phyloP scores from a whole-genome alignment of 2,888 invertebrate genomes.

The Andrena flavipes region DNA sequence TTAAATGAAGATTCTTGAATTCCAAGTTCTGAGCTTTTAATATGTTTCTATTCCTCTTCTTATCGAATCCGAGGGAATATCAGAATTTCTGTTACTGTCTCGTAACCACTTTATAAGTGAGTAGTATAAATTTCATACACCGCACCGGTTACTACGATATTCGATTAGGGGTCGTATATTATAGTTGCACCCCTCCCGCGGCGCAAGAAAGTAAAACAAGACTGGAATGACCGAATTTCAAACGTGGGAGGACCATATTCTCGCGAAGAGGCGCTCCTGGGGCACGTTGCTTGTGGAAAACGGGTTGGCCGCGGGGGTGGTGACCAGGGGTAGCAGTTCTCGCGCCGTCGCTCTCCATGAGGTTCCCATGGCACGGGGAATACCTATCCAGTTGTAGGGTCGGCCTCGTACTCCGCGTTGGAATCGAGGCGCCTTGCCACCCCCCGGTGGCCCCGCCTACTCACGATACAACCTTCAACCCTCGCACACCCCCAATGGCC shows the following conservation, averaged over 20 bases:
- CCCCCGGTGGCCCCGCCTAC: constrained; percentile 78
- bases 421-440: constrained; percentile 74
- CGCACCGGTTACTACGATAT: not conserved
- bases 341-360: constrained; percentile 77
- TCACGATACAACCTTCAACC: constrained; percentile 76
- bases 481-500: constrained; percentile 63
- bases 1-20: too few relatives aligned
- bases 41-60: too few relatives aligned
- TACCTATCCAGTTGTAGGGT: constrained; percentile 78
- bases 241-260: constrained; percentile 54
- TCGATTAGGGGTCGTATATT: not conserved
- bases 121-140: not conserved
- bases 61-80: too few relatives aligned
- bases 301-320: constrained; percentile 46
- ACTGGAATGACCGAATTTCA: constrained; percentile 48
- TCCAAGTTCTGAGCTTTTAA: not conserved
- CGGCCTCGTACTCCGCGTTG: constrained; percentile 76
- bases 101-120: too few relatives aligned
- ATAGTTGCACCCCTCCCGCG: not conserved
- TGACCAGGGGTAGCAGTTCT: constrained; percentile 65
- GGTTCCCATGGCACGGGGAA: constrained; percentile 71
- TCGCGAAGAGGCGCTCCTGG: constrained; percentile 34
- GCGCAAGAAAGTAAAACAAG: constrained; percentile 8
- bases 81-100: too few relatives aligned
- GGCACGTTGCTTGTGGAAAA: constrained; percentile 43